Base-by-base conservation (phyloP, 2,797 vertebrate species). In the Liparis tanakae region DNA sequence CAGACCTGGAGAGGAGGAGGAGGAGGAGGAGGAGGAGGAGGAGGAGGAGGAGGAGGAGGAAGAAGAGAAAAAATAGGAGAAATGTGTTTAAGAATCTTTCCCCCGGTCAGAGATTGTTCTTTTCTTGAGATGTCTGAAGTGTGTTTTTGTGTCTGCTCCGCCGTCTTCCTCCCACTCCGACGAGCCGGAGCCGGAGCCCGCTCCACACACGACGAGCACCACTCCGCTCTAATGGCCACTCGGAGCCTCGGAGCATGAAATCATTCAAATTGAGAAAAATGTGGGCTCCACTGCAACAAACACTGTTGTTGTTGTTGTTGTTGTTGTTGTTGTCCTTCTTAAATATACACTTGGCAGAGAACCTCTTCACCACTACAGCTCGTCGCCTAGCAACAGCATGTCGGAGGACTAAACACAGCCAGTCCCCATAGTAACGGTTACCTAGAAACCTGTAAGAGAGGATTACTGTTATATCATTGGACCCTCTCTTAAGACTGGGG, bases 1-100 rank as follows among this genome's bases (percentile, higher is more conserved):
- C 94, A 95, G 94, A 95, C 94, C 95, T 95, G 51, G 12, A 80
- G 25, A 70, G 33, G 79, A n/a, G n/a, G 17, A 85, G 54, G 39
- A 39, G 12, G 39, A 41, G 12, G 37, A 10, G 71, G 22, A 48
- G 13, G 17, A 85, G 54, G 39, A 39, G 12, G 39, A 41, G 12
- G 37, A 10, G 71, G 22, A 48, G 13, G 17, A 85, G 54, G 39
- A 39, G 12, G 17, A 85, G 54, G 39, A 39, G 12, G 39, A 41
- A 41, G 37, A 10, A 72, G 22, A 48, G 13, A 9, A 18, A 9
- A 18, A 48, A 57, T 10, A 78, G 20, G 0, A 15, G 15, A 48
- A 44, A 51, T 37, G 6, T 6, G n/a, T 15, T 76, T 80, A 50
- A 68, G 41, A 13, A 6, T 58, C 1, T 2, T 43, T 69, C 25